Base-by-base conservation (phyloP, 30 jellyfish, hydroid and myxozoan genomes). In the Sanderia malayensis region DNA sequence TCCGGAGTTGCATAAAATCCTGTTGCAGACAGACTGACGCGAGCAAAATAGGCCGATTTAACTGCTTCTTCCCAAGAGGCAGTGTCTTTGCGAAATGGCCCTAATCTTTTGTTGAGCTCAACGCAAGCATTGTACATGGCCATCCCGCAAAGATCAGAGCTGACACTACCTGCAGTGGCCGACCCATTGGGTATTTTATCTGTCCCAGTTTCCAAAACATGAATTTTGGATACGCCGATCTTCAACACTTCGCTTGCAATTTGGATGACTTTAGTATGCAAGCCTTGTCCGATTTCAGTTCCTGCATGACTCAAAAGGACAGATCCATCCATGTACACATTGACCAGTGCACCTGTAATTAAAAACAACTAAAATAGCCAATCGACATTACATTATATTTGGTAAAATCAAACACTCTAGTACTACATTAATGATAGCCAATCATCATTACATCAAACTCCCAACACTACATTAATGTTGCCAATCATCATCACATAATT, bases 241-340 rank as follows among this genome's bases (percentile, higher is more conserved):
- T 46, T 62, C 31, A 71, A 31, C 17, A 20, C 72, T 17, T 61
- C 26, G 18, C 81, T 70, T 2, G 81, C 81, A 1, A 70, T 58
- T 47, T 70, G 81, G n/a, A 70, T 45, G 69, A 70, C 3, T 49
- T 70, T 70, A 8, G 81, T 70, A 32, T 70, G 81, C 81, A 70
- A 21, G 25, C 83, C 83, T 30, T 71, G 83, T 17, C 83, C 83
- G 72, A 71, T 71, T 21, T 71, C 83, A 0, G 55, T 68, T 17
- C 83, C 83, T 2, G 72, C 71, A 28, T 71, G 83, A 46, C 33
- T 22, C 21, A 71, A 31, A 33, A 53, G 32, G 25, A 71, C 83
- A 4, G 71, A 44, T 22, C 83, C 83, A 49, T 71, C 83, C 0
- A 9, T 18, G 83, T 71, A 71, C 4, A 71, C 70, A 13, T 71